phyloP scores from a whole-genome alignment of 1,140 invertebrate species.

The Asbolus verrucosus region DNA sequence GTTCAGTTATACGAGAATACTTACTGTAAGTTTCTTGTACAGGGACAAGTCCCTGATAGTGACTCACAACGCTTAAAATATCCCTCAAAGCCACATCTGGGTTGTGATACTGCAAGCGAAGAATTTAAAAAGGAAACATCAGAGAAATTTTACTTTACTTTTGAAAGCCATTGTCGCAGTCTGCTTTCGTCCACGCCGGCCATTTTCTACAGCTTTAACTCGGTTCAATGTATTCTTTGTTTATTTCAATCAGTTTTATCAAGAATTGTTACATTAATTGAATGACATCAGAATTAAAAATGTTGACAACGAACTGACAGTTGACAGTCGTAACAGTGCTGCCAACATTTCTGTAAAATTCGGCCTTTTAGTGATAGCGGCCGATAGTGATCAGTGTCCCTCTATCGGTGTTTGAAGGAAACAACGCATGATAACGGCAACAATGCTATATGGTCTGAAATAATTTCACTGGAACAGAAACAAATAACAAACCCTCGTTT shows the following conservation, averaged over 20 bases:
- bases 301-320: slow-evolving; percentile 4
- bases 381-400: no score
- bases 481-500: no score
- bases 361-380: no score
- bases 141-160: slow-evolving; percentile 6
- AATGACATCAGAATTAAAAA: slow-evolving; percentile 10
- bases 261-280: background rate
- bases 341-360: no score
- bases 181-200: slow-evolving; percentile 15
- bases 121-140: background rate
- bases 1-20: slow-evolving; percentile 54
- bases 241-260: background rate
- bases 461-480: no score
- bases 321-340: background rate
- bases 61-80: slow-evolving; percentile 75
- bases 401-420: no score
- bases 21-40: slow-evolving; percentile 76
- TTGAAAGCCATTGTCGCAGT: slow-evolving; percentile 24
- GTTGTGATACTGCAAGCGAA: slow-evolving; percentile 75
- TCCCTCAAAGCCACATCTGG: slow-evolving; percentile 81
- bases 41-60: slow-evolving; percentile 79
- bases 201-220: no score
- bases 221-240: no score
- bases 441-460: no score
- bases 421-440: no score